A percentile compares a stretch with the other conserved stretches of the same genome.
These are phyloP conservation scores for Thymallus thymallus DNA, from an alignment of 2,113 vertebrate species.

Conservation along the genomic window DNA sequence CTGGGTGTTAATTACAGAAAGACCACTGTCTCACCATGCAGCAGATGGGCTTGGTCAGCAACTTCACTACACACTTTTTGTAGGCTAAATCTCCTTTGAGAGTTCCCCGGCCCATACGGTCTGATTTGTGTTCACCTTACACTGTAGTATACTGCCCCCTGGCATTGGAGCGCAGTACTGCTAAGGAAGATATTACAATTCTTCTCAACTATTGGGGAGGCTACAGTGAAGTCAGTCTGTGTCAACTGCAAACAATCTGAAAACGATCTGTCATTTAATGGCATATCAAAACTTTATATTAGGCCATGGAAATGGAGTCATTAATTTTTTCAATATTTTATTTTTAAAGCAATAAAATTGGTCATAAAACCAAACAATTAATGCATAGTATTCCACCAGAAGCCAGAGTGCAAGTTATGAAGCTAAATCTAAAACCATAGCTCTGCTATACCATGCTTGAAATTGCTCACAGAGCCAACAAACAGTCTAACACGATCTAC, in stretches of 20 bases:
- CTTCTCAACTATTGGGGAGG: neutral
- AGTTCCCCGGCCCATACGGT: neutral
- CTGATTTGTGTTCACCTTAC: neutral
- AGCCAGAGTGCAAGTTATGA: no score
- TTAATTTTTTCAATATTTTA: no score
- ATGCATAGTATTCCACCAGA: no score
- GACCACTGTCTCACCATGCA: slow-evolving; percentile 16
- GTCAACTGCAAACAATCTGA: neutral
- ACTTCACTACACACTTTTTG: slow-evolving; percentile 22
- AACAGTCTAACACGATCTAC: no score
- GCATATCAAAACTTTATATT: no score
- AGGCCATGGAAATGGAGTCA: no score
- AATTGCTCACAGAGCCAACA: no score
- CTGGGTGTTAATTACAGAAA: slow-evolving; percentile 56
- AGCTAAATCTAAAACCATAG: no score
- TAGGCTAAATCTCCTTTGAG: neutral
- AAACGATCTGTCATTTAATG: no score
- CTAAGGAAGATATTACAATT: neutral
- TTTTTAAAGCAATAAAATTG: no score
- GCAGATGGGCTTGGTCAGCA: slow-evolving; percentile 58
- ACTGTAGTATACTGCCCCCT: slow-evolving; percentile 27
- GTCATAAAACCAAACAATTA: no score
- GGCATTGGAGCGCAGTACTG: slow-evolving; percentile 27
- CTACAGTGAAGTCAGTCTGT: neutral
- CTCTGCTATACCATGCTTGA: no score